Evolutionary conservation across 2,888 invertebrate species (phyloP), one percentile per base, ranked within the genome.

Genomic region (Chesias legatella): DNA sequence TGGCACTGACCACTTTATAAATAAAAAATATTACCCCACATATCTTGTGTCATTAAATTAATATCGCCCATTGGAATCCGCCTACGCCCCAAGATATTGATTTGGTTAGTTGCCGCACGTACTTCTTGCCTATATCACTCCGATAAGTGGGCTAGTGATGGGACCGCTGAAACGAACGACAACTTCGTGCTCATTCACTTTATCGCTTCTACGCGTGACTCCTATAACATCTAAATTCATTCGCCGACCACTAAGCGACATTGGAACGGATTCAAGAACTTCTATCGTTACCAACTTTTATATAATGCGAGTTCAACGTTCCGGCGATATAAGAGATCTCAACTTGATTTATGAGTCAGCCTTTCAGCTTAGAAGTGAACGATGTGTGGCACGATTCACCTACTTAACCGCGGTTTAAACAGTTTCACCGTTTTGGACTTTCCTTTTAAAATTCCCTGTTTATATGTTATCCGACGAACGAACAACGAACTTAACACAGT

Each of bases 251-350:
- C 56, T 36, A 28, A 23, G 25, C 31, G 33, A 36, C 33, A 54
- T 65, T 60, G 43, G 58, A 64, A 62, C 58, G 65, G 69, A 67
- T 73, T 73, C 65, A 67, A 60, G 66, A 79, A 81, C 70, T 81
- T 80, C 63, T 63, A 72, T 75, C 77, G 79, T 79, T 79, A 78
- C 59, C 42, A 79, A 79, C 64, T 74, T 80, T 77, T 73, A 70
- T 73, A 71, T 71, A 78, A 72, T 68, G 69, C 65, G 68, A 66
- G 63, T 68, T 64, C 58, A 56, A 58, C 55, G 61, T 58, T 44
- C 56, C 59, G 63, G 53, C 62, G 71, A 66, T 67, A 66, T 58
- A 55, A 43, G 66, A 62, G 68, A 71, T 68, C 69, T 70, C 66
- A 67, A 70, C 63, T 72, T 73, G 73, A 76, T 76, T 73, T 76